Evolutionary conservation across 2,113 vertebrate species (phyloP).

Genomic region (Stomatorhinus ivindoensis): DNA sequence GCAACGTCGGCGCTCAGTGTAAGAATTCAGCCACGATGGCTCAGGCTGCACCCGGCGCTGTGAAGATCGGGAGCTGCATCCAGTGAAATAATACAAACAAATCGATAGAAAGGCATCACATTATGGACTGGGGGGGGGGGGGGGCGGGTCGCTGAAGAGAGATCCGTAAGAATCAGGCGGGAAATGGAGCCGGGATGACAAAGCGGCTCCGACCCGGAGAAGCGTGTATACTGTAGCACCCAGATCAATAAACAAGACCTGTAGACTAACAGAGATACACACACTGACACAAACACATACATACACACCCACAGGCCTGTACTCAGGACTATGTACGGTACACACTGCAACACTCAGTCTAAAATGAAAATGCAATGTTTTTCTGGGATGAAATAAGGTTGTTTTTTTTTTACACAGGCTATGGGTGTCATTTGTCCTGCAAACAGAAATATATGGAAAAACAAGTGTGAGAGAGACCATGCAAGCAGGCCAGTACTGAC

Average conservation of each 20-base stretch:
- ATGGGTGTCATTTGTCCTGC: not conserved
- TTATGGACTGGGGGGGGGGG: not conserved
- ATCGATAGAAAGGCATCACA: not conserved
- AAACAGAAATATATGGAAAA: not conserved
- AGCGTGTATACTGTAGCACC: not conserved
- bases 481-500: constrained; percentile 36
- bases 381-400: constrained; percentile 31
- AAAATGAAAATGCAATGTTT: constrained; percentile 30
- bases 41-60: not conserved
- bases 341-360: constrained; percentile 22
- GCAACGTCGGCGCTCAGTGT: not conserved
- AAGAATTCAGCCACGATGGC: not conserved
- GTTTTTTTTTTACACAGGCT: not conserved
- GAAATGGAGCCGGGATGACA: not conserved
- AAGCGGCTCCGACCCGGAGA: not conserved
- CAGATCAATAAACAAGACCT: not conserved
- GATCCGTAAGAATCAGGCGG: not conserved
- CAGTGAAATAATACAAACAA: not conserved
- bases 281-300: constrained; percentile 12
- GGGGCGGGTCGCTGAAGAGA: not conserved
- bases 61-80: not conserved
- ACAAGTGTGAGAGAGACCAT: constrained; percentile 19
- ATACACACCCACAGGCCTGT: constrained; percentile 25
- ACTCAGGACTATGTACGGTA: constrained; percentile 20
- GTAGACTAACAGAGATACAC: not conserved